These are phyloP conservation scores for Drosophila asahinai DNA, from an alignment of 1,140 invertebrate species.

Conservation along the genomic window DNA sequence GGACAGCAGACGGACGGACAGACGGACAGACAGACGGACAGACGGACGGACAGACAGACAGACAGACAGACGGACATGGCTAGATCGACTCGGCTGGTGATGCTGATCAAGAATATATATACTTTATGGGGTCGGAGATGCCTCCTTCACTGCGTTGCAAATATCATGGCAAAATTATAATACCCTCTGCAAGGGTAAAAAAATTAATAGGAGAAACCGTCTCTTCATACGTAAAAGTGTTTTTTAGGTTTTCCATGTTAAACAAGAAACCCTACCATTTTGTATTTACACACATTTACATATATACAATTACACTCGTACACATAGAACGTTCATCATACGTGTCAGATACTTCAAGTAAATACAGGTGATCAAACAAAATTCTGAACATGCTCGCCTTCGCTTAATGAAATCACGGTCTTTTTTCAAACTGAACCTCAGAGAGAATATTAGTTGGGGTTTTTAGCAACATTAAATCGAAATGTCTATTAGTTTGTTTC, in stretches of 20 bases:
- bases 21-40: too few relatives aligned
- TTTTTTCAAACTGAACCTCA: background rate
- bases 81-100: too few relatives aligned
- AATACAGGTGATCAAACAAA: slow-evolving; percentile 77
- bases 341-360: slow-evolving; percentile 53
- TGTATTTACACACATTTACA: slow-evolving; percentile 30
- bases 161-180: too few relatives aligned
- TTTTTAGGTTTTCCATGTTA: slow-evolving; percentile 5
- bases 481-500: background rate
- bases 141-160: too few relatives aligned
- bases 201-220: background rate
- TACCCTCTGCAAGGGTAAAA: too few relatives aligned
- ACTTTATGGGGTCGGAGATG: too few relatives aligned
- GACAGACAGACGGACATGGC: too few relatives aligned
- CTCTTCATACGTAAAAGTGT: slow-evolving; percentile 9
- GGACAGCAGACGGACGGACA: too few relatives aligned
- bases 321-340: slow-evolving; percentile 2
- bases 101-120: too few relatives aligned
- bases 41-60: too few relatives aligned
- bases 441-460: background rate
- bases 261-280: slow-evolving; percentile 22
- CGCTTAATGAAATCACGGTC: slow-evolving; percentile 5
- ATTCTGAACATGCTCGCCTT: background rate
- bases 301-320: slow-evolving; percentile 1
- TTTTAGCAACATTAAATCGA: background rate